A percentile compares a stretch with the other conserved stretches of the same genome.
Conservation (phyloP, 2,888 invertebrate genomes). For the Cinara cedri region DNA sequence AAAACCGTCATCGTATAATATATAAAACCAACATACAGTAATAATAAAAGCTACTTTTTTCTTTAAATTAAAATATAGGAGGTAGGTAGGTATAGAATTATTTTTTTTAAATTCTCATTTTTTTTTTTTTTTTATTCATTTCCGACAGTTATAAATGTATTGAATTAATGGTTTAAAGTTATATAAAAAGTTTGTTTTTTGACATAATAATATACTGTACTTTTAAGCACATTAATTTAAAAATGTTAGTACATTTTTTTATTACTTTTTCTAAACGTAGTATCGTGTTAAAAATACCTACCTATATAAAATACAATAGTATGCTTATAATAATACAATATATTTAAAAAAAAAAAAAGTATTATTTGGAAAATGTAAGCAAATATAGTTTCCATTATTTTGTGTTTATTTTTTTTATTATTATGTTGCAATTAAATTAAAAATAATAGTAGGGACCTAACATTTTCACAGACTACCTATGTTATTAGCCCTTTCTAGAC, state of each 20-base stretch:
- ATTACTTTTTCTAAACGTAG: constrained; percentile 21
- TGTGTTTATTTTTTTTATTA: no score
- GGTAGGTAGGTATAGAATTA: neutral
- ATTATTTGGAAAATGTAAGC: no score
- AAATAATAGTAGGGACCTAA: no score
- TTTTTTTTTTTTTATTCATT: constrained; percentile 34
- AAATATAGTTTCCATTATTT: no score
- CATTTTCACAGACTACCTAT: no score
- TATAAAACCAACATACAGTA: neutral
- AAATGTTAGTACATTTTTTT: constrained; percentile 21
- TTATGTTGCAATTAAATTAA: no score
- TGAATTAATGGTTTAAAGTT: constrained; percentile 51
- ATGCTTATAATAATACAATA: no score
- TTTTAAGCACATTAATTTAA: constrained; percentile 36
- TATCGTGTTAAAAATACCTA: neutral
- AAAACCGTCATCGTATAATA: neutral
- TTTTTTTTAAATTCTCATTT: constrained; percentile 23
- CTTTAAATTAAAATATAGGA: constrained; percentile 41
- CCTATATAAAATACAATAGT: neutral
- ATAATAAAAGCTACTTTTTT: constrained; percentile 19
- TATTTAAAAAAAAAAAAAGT: no score
- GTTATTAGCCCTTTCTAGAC: no score
- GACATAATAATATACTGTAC: constrained; percentile 33
- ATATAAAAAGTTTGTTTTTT: constrained; percentile 41
- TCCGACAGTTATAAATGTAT: constrained; percentile 44